Base-by-base conservation (phyloP, 1,140 invertebrate genomes). In the Dendrolimus kikuchii region DNA sequence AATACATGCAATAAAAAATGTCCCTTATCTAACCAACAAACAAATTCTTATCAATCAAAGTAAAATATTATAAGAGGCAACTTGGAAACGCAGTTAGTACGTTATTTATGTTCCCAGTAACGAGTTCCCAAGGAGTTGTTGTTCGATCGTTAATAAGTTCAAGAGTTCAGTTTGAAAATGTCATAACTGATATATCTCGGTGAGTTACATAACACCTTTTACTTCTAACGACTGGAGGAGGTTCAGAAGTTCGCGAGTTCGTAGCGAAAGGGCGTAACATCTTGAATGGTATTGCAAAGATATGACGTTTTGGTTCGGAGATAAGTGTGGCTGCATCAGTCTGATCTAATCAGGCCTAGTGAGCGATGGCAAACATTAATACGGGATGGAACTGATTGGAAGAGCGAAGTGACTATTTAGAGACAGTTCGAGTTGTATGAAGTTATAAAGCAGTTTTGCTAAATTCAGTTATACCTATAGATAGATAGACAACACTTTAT, bases 121-220 rank as follows among this genome's bases (percentile, higher is more conserved):
- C 65, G 66, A 75, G 68, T 74, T 75, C 57, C 59, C 68, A 52
- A 62, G 61, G 65, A 72, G 55, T 70, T 73, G 70, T 68, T 66
- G 53, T 67, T 42, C 49, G 66, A 75, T 74, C 68, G 71, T 75
- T 77, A 77, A 77, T 77, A 75, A 74, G 64, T 71, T 71, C 59
- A 55, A 44, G 42, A 47, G 8, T 41, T 57, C 47, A 64, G 51
- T 64, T 63, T 46, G 62, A 69, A 57, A 70, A 77, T 62, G 67
- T 71, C 57, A 55, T 64, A 70, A 70, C 60, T 67, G 57, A 51
- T 48, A 43, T 57, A 7, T n/a, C 51, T 5, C 5, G 23, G 23
- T 9, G 39, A 55, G 10, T 37, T 42, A 50, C 36, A 44, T 59
- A 44, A 23, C 46, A 50, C 57, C 45, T 57, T 55, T 57, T 57